These are phyloP conservation scores for Drosophila tripunctata DNA, from an alignment of 2,888 invertebrate genomes.

Conservation along the genomic window DNA sequence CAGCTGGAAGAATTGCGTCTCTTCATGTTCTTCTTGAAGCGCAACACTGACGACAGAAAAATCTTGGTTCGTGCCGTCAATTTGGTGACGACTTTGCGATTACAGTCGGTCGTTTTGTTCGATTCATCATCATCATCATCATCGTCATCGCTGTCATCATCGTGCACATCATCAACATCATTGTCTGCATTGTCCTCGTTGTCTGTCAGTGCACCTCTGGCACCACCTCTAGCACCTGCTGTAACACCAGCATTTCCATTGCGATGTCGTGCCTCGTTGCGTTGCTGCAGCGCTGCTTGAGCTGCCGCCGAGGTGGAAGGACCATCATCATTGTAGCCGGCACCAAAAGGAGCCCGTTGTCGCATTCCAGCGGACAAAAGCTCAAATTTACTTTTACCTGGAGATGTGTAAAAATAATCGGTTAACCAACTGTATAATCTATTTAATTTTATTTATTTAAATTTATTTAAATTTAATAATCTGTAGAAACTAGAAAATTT, in stretches of 20 bases:
- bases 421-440: not conserved
- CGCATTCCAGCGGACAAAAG: slow-evolving; percentile 59
- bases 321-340: slow-evolving; percentile 12
- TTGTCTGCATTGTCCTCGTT: not conserved
- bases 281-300: slow-evolving; percentile 30
- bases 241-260: not conserved
- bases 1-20: slow-evolving; percentile 83
- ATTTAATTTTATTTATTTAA: no score
- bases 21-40: slow-evolving; percentile 82
- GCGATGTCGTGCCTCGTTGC: slow-evolving; percentile 9
- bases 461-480: no score
- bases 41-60: slow-evolving; percentile 82
- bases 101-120: slow-evolving; percentile 45
- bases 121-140: slow-evolving; percentile 16
- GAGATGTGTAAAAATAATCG: not conserved
- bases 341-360: not conserved
- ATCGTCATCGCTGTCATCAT: not conserved
- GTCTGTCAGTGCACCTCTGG: not conserved
- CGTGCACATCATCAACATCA: not conserved
- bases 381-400: slow-evolving; percentile 71
- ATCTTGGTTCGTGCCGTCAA: slow-evolving; percentile 82
- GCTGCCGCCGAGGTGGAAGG: slow-evolving; percentile 58
- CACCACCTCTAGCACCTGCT: not conserved
- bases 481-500: no score
- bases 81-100: slow-evolving; percentile 81